These are phyloP conservation scores for Apomyelois bistriatella DNA, from an alignment of 2,888 invertebrate species.

Conservation along the genomic window DNA sequence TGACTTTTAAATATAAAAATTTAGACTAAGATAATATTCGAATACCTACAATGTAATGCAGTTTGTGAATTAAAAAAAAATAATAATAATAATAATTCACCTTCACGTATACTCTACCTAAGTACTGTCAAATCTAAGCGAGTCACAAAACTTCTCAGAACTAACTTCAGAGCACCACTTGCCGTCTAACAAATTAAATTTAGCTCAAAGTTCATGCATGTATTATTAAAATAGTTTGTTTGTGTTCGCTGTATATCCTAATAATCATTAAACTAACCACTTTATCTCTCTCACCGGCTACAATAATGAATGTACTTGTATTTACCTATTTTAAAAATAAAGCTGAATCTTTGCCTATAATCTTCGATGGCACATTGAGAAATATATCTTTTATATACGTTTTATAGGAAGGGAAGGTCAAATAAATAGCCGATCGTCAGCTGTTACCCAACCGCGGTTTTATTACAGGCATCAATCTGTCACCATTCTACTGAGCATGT, in stretches of 20 bases:
- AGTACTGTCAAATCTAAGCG: neutral
- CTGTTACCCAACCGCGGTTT: constrained; percentile 1
- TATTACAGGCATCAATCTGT: constrained; percentile 2
- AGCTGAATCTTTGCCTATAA: too few species aligned
- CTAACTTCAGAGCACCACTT: constrained; percentile 37
- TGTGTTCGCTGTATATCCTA: constrained; percentile 7
- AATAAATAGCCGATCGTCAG: constrained; percentile 7
- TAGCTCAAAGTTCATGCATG: constrained; percentile 36
- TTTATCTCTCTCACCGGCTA: neutral
- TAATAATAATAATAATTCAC: neutral
- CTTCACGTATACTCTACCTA: neutral
- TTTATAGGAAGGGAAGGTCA: constrained; percentile 4
- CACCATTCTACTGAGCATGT: constrained; percentile 3
- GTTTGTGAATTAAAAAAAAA: too few species aligned
- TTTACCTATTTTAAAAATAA: too few species aligned
- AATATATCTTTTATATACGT: neutral
- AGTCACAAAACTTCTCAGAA: constrained; percentile 24
- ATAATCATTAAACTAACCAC: constrained; percentile 13
- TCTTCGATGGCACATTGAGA: neutral
- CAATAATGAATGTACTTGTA: neutral
- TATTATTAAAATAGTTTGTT: constrained; percentile 32
- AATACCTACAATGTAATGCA: too few species aligned
- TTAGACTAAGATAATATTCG: too few species aligned
- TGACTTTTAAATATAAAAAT: too few species aligned
- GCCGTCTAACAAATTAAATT: constrained; percentile 49